phyloP scores from a whole-genome alignment of 2,797 vertebrate genomes.

The Phrynocephalus guinanensis region DNA sequence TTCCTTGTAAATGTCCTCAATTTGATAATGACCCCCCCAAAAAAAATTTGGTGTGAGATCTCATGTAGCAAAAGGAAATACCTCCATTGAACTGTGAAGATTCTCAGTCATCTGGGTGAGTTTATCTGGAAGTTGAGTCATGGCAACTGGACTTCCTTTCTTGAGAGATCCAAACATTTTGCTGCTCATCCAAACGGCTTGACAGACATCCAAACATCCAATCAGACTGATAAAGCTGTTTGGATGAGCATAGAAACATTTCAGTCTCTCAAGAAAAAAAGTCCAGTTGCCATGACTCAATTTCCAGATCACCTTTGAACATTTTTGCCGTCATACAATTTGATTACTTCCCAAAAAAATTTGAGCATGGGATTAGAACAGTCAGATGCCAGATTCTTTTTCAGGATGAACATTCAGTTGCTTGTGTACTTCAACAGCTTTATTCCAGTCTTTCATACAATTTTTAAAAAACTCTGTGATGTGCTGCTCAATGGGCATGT shows the following conservation, averaged over 20 bases:
- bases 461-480: background rate
- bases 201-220: too few species aligned
- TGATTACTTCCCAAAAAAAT: background rate
- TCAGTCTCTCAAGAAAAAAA: too few species aligned
- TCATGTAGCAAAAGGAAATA: background rate
- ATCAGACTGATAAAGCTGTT: too few species aligned
- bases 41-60: too few species aligned
- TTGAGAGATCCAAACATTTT: rapidly evolving
- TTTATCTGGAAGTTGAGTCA: too few species aligned
- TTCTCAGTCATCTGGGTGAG: too few species aligned
- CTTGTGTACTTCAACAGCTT: background rate
- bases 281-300: too few species aligned
- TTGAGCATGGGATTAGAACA: background rate
- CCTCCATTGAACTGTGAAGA: background rate
- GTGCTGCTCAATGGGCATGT: background rate
- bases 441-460: background rate
- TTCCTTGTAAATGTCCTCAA: too few species aligned
- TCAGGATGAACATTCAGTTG: background rate
- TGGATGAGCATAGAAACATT: too few species aligned
- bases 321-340: background rate
- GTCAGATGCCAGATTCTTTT: background rate
- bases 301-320: background rate
- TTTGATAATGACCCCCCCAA: too few species aligned
- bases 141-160: too few species aligned
- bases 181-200: too few species aligned